Evolutionary conservation across 2,113 vertebrate genomes (phyloP).

Genomic region (Taurulus bubalis): DNA sequence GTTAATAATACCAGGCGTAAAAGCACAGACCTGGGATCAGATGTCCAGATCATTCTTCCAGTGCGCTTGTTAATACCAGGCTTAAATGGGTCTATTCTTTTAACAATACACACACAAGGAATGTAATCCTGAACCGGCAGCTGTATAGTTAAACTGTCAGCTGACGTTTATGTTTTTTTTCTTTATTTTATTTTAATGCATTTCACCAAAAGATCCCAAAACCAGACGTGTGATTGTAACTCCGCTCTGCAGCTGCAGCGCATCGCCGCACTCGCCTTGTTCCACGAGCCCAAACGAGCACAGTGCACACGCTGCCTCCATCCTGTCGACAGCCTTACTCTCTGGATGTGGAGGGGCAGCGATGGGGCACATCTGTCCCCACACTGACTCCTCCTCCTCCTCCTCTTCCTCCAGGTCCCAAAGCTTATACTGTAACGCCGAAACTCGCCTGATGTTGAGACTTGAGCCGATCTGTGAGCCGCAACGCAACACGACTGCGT

Average conservation of each 20-base stretch:
- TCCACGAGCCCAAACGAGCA: conserved; percentile 29
- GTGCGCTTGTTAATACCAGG: background rate
- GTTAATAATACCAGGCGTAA: background rate
- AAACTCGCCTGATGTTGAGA: conserved; percentile 15
- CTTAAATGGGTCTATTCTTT: conserved; percentile 7
- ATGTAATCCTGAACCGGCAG: conserved; percentile 17
- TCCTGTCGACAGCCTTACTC: conserved; percentile 45
- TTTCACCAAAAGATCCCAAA: conserved; percentile 40
- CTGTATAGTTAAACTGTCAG: conserved; percentile 25
- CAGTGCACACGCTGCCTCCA: conserved; percentile 32
- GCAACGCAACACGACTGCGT: background rate
- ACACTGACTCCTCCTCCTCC: background rate
- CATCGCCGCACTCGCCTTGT: conserved; percentile 63
- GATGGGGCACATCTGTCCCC: conserved; percentile 15
- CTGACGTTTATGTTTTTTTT: background rate
- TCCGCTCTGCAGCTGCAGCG: conserved; percentile 46
- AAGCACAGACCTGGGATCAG: background rate
- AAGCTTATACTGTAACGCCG: conserved; percentile 26
- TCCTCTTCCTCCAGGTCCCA: background rate
- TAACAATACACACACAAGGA: background rate
- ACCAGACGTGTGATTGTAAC: conserved; percentile 74
- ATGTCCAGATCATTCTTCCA: background rate
- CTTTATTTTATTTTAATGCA: background rate
- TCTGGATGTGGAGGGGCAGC: conserved; percentile 18
- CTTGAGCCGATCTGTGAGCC: conserved; percentile 27